A percentile compares a stretch with the other conserved stretches of the same genome.
phyloP scores from a whole-genome alignment of 2,797 vertebrate species.

The Steatocranus sp. region DNA sequence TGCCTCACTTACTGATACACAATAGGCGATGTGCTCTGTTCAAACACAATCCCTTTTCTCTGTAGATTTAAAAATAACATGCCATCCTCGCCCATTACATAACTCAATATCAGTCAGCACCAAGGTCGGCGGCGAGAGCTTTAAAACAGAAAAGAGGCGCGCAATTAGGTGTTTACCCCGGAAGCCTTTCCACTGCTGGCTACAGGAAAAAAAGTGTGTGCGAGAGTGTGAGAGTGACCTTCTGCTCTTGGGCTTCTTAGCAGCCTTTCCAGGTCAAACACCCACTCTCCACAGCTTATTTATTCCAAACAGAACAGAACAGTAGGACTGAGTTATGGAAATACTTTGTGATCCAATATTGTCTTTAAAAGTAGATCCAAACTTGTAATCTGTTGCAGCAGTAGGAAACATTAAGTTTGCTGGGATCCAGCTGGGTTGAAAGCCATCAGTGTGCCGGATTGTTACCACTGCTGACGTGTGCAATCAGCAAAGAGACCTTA shows the following conservation, averaged over 20 bases:
- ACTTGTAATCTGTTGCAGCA: background rate
- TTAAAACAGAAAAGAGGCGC: conserved; percentile 46
- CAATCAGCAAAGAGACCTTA: conserved; percentile 1
- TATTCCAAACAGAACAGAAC: background rate
- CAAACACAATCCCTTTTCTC: conserved; percentile 45
- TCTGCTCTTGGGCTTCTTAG: conserved; percentile 58
- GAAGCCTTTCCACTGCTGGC: conserved; percentile 49
- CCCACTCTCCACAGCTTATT: conserved; percentile 18
- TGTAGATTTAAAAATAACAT: conserved; percentile 65
- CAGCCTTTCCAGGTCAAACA: conserved; percentile 56
- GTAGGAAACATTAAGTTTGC: background rate
- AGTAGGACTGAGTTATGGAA: background rate
- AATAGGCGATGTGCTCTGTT: conserved; percentile 37
- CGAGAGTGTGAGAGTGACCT: conserved; percentile 53
- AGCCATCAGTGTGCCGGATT: background rate
- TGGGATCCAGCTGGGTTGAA: background rate
- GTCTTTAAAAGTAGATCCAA: background rate
- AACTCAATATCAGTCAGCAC: conserved; percentile 60
- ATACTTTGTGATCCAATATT: background rate
- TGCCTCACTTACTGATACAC: conserved; percentile 41
- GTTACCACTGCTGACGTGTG: background rate
- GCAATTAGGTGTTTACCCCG: conserved; percentile 66
- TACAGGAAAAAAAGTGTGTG: background rate
- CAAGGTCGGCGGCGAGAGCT: conserved; percentile 54
- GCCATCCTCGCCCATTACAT: conserved; percentile 46